Base-by-base conservation (phyloP, 2,113 vertebrate species). In the Equus quagga region DNA sequence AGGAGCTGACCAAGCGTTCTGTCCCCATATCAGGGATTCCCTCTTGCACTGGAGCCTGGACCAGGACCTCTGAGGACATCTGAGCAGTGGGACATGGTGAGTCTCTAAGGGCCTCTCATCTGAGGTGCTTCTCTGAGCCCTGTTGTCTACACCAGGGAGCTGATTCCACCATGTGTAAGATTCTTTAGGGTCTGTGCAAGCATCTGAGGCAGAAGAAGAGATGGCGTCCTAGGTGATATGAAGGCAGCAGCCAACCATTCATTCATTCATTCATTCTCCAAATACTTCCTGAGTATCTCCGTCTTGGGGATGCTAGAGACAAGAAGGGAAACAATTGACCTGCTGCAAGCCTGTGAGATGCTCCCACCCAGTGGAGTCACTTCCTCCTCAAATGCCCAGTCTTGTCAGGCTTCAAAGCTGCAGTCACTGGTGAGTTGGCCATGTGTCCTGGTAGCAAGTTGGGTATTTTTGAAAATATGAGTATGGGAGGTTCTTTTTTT, bases 271-370 rank as follows among this genome's bases (percentile, higher is more conserved):
- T n/a, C 44, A n/a, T 51, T n/a, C 54, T 7, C 14, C 9, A 36
- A 8, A 12, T 3, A 2, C 46, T 44, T 21, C 17, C 23, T 33
- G 64, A 70, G 6, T 2, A 6, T n/a, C 26, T 28, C 4, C 11
- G 12, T 21, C 23, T 18, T 13, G 23, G 33, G 4, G 31, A 31
- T 8, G 6, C 82, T 87, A 2, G 21, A 70, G 44, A 15, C 28
- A 3, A 12, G 26, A 60, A 36, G 41, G 54, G 65, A 31, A 3
- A 15, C 0, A 0, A 5, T 13, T 26, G 6, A 56, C 21, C 21
- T 44, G 49, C 21, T n/a, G 13, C 12, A 1, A 0, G 51, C 41
- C 13, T 0, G 1, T 17, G 70, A 69, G 6, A 33, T 3, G 12
- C 18, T 60, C 58, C 41, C 26, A 41, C 36, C 36, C 14, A 7